Conservation (phyloP, 1,140 invertebrate genomes). For the Eumeta japonica region DNA sequence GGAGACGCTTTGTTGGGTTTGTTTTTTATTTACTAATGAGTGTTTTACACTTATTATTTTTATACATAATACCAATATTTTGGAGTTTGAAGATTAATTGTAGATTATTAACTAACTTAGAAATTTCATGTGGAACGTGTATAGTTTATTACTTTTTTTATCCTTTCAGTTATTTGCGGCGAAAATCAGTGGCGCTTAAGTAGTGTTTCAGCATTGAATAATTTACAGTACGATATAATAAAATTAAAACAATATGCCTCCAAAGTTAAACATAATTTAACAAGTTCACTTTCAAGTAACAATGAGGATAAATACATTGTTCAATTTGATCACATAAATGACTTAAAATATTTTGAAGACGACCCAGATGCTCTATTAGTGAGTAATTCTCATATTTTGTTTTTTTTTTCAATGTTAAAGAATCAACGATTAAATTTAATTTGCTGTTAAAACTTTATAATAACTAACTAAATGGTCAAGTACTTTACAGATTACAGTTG, state of each 20-base stretch:
- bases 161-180: conserved; percentile 44
- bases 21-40: too few relatives aligned
- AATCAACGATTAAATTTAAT: too few relatives aligned
- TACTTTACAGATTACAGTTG: conserved; percentile 40
- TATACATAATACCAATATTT: too few relatives aligned
- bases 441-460: too few relatives aligned
- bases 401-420: conserved; percentile 5
- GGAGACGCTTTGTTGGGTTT: too few relatives aligned
- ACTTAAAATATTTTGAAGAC: conserved; percentile 41
- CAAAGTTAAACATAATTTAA: conserved; percentile 40
- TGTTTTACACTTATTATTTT: too few relatives aligned
- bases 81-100: too few relatives aligned
- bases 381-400: conserved; percentile 8
- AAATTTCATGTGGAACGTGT: too few relatives aligned
- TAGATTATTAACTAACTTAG: too few relatives aligned
- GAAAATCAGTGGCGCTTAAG: conserved; percentile 38
- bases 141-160: conserved; percentile 5
- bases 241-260: conserved; percentile 50
- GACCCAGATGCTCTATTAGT: conserved; percentile 40
- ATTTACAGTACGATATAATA: conserved; percentile 33
- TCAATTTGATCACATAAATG: conserved; percentile 26
- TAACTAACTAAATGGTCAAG: too few relatives aligned
- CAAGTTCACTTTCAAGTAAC: conserved; percentile 22
- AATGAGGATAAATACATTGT: conserved; percentile 29
- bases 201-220: conserved; percentile 42